Evolutionary conservation across 2,888 invertebrate species (phyloP).

Genomic region (Drosophila bunnanda): DNA sequence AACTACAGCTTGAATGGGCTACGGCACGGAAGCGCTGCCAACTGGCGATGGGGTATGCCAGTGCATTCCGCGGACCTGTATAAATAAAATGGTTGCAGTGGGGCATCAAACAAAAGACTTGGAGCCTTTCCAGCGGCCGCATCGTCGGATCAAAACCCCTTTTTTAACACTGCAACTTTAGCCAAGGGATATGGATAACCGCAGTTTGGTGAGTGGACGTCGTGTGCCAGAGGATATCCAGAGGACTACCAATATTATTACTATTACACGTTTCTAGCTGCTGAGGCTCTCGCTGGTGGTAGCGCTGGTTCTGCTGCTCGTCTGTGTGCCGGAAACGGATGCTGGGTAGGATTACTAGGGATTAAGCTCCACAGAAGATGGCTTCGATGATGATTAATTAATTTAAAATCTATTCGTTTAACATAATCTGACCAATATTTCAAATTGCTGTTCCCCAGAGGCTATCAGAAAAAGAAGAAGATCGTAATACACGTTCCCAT

Average conservation of each 20-base stretch:
- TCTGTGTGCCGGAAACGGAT: slow-evolving; percentile 70
- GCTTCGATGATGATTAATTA: background rate
- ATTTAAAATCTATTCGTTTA: background rate
- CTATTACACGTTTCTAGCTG: slow-evolving; percentile 53
- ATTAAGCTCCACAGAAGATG: background rate
- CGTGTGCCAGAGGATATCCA: background rate
- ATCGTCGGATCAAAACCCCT: slow-evolving; percentile 49
- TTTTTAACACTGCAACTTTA: slow-evolving; percentile 14
- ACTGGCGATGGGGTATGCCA: slow-evolving; percentile 47
- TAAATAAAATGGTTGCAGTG: slow-evolving; percentile 72
- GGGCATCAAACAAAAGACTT: slow-evolving; percentile 68
- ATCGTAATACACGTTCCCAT: slow-evolving; percentile 84
- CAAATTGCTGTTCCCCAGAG: slow-evolving; percentile 27
- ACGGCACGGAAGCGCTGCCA: slow-evolving; percentile 67
- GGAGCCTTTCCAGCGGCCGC: slow-evolving; percentile 52
- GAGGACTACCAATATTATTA: slow-evolving; percentile 11
- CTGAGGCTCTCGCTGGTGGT: slow-evolving; percentile 70
- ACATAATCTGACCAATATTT: background rate
- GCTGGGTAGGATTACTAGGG: slow-evolving; percentile 64
- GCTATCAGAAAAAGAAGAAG: slow-evolving; percentile 82
- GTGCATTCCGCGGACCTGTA: slow-evolving; percentile 39
- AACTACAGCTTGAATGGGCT: slow-evolving; percentile 20
- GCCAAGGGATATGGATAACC: slow-evolving; percentile 65
- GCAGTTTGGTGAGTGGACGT: slow-evolving; percentile 63
- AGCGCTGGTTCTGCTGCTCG: slow-evolving; percentile 66